phyloP scores from a whole-genome alignment of 2,888 invertebrate genomes.

The Pollenia angustigena region DNA sequence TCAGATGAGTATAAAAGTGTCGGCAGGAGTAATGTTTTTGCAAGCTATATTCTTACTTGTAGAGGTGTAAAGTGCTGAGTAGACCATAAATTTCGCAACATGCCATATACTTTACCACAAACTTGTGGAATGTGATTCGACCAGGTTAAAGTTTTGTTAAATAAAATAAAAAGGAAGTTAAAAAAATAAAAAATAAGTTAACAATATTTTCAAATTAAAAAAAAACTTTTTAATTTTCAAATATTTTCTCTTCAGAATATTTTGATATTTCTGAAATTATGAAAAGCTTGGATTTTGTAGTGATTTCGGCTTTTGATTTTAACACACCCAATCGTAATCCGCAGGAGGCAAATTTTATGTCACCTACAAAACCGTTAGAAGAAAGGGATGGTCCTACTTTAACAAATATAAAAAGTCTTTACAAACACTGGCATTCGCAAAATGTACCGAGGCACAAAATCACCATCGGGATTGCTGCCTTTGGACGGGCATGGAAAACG shows the following conservation, averaged over 20 bases:
- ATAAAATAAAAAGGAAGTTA: too few species aligned
- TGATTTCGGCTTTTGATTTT: constrained; percentile 92
- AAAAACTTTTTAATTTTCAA: background rate
- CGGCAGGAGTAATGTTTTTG: too few species aligned
- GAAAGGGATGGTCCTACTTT: constrained; percentile 86
- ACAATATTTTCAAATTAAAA: too few species aligned
- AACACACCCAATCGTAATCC: constrained; percentile 90
- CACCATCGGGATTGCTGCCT: constrained; percentile 89
- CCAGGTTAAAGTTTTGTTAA: too few species aligned
- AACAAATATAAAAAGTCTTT: constrained; percentile 88
- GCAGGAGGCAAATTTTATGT: constrained; percentile 90
- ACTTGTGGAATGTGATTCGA: too few species aligned
- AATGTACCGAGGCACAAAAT: constrained; percentile 88
- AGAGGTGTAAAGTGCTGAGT: too few species aligned
- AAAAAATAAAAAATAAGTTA: too few species aligned
- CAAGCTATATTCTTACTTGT: too few species aligned
- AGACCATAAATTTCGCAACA: too few species aligned
- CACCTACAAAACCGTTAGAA: constrained; percentile 88
- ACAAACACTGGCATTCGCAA: constrained; percentile 87
- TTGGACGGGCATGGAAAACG: constrained; percentile 91
- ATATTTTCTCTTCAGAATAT: constrained; percentile 87
- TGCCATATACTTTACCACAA: too few species aligned
- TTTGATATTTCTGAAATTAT: constrained; percentile 90
- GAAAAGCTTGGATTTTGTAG: constrained; percentile 90
- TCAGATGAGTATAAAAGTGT: too few species aligned